These are phyloP conservation scores for Mamestra configurata DNA, from an alignment of 1,140 invertebrate species.

Conservation along the genomic window DNA sequence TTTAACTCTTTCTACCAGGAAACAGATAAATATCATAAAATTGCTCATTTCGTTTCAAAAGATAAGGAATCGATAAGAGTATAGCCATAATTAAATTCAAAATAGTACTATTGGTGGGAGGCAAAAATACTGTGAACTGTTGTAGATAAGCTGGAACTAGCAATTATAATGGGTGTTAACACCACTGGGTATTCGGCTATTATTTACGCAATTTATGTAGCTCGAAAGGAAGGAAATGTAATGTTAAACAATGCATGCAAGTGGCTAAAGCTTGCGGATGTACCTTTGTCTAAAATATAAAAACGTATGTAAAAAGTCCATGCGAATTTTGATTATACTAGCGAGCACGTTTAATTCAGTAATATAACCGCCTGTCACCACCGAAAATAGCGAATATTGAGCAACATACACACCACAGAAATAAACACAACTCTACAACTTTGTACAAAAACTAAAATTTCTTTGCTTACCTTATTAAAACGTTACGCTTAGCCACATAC, in stretches of 20 bases:
- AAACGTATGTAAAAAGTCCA: not conserved
- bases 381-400: constrained; percentile 81
- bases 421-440: constrained; percentile 55
- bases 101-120: not conserved
- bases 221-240: not conserved
- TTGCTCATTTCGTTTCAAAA: not conserved
- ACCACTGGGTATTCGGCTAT: not conserved
- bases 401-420: constrained; percentile 59
- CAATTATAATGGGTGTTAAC: not conserved
- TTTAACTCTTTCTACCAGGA: not conserved
- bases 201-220: too few relatives aligned
- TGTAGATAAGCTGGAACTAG: not conserved
- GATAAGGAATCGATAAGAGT: not conserved
- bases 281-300: not conserved
- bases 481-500: not conserved
- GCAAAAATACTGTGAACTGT: not conserved
- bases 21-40: not conserved
- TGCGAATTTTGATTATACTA: not conserved
- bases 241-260: not conserved
- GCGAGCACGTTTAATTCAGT: constrained; percentile 2
- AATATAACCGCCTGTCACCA: constrained; percentile 68
- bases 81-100: not conserved
- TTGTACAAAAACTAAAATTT: not conserved
- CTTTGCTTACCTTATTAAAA: constrained; percentile 15
- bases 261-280: not conserved